Evolutionary conservation across 2,888 invertebrate genomes (phyloP).

Genomic region (Leptopilina myrica): DNA sequence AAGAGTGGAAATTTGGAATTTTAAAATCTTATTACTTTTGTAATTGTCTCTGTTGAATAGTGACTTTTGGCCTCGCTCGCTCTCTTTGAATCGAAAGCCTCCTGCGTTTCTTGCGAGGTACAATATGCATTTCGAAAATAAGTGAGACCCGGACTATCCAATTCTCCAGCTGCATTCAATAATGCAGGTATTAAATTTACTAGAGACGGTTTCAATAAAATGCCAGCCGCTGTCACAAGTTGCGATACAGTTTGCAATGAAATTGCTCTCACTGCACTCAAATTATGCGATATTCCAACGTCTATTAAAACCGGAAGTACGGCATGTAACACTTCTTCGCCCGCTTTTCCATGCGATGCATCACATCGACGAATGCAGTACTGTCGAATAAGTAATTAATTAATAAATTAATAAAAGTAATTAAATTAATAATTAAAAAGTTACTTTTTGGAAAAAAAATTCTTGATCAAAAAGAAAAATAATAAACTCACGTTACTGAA

Average conservation of each 20-base stretch:
- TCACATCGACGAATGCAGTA: constrained; percentile 86
- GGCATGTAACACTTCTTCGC: constrained; percentile 84
- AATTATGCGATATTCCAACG: constrained; percentile 87
- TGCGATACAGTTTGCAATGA: constrained; percentile 92
- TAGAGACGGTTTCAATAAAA: constrained; percentile 88
- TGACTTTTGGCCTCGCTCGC: constrained; percentile 90
- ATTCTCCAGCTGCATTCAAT: constrained; percentile 90
- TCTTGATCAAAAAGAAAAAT: constrained; percentile 19
- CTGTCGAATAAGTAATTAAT: constrained; percentile 73
- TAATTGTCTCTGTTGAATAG: constrained; percentile 92
- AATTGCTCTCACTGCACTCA: constrained; percentile 87
- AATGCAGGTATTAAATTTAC: constrained; percentile 89
- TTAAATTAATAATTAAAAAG: background rate
- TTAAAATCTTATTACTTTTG: constrained; percentile 79
- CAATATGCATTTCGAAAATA: constrained; percentile 82
- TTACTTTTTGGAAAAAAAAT: background rate
- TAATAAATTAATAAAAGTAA: background rate
- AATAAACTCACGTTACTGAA: constrained; percentile 84
- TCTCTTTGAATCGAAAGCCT: constrained; percentile 87
- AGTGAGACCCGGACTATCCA: constrained; percentile 83
- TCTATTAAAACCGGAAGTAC: constrained; percentile 90
- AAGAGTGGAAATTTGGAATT: too few species aligned
- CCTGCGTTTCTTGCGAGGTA: constrained; percentile 86
- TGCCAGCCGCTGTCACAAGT: constrained; percentile 89
- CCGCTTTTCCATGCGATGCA: constrained; percentile 84